Conservation (phyloP, 2,797 vertebrate species). For the Decapterus maruadsi region DNA sequence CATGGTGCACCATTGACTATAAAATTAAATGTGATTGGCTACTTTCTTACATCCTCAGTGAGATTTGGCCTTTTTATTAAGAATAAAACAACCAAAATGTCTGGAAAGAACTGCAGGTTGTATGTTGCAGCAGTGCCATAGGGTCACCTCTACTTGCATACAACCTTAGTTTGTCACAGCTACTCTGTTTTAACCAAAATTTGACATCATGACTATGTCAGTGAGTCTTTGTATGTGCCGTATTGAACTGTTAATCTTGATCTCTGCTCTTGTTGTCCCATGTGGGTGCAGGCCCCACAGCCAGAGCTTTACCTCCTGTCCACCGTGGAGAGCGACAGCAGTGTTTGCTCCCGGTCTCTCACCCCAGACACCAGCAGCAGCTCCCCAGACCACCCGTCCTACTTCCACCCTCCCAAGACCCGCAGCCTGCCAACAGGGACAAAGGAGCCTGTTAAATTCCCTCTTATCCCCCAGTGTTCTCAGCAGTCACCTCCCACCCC, state of each 20-base stretch:
- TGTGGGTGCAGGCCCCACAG: constrained; percentile 85
- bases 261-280: background rate
- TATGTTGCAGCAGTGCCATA: background rate
- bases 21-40: background rate
- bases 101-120: background rate
- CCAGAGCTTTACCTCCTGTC: constrained; percentile 94
- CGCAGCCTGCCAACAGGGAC: constrained; percentile 72
- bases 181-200: background rate
- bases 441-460: constrained; percentile 81
- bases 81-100: background rate
- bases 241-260: background rate
- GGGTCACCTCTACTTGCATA: background rate
- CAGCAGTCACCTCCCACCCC: constrained; percentile 73
- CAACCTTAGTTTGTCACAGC: background rate
- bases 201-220: background rate
- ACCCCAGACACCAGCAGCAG: constrained; percentile 79
- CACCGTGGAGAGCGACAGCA: constrained; percentile 79
- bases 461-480: constrained; percentile 77
- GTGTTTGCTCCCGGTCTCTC: constrained; percentile 81
- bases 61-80: background rate
- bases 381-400: constrained; percentile 75
- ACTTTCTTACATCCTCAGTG: background rate
- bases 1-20: background rate
- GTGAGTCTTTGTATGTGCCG: too few relatives aligned
- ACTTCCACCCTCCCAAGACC: constrained; percentile 68